These are phyloP conservation scores for Ceratoteleas bidentatus DNA, from an alignment of 1,140 invertebrate species.

Conservation along the genomic window DNA sequence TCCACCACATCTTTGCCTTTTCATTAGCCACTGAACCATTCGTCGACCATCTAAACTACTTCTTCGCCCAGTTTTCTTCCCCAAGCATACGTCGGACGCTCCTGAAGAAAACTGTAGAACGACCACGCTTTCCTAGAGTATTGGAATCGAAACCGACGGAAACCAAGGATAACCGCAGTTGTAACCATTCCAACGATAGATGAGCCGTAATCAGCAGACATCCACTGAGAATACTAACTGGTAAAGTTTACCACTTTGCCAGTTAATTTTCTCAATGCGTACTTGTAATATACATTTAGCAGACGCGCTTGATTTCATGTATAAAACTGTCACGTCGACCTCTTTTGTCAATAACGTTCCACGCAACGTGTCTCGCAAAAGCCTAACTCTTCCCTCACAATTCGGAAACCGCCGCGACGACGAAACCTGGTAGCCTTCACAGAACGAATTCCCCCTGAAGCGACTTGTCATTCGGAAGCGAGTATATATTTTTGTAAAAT, in stretches of 20 bases:
- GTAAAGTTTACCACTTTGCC: too few relatives aligned
- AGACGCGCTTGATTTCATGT: conserved; percentile 46
- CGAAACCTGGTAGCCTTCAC: conserved; percentile 13
- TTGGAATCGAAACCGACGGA: conserved; percentile 2
- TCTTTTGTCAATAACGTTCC: conserved; percentile 56
- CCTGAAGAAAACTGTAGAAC: too few relatives aligned
- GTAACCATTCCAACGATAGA: conserved; percentile 50
- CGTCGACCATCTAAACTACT: too few relatives aligned
- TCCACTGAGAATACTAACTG: too few relatives aligned
- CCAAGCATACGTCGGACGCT: too few relatives aligned
- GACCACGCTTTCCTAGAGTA: not conserved
- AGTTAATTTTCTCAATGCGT: too few relatives aligned
- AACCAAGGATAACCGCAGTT: conserved; percentile 34
- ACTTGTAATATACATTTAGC: conserved; percentile 59
- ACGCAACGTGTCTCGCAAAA: conserved; percentile 56
- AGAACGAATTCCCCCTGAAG: conserved; percentile 5
- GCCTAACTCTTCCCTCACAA: not conserved
- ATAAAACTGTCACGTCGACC: conserved; percentile 30
- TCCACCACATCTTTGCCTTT: too few relatives aligned
- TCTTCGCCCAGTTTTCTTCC: too few relatives aligned
- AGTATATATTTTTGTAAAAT: conserved; percentile 46
- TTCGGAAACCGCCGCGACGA: not conserved
- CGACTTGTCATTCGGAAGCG: conserved; percentile 15
- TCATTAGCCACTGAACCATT: too few relatives aligned
- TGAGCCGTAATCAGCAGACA: conserved; percentile 36